Conservation (phyloP, 2,888 invertebrate species). For the Ophion ventricosus region DNA sequence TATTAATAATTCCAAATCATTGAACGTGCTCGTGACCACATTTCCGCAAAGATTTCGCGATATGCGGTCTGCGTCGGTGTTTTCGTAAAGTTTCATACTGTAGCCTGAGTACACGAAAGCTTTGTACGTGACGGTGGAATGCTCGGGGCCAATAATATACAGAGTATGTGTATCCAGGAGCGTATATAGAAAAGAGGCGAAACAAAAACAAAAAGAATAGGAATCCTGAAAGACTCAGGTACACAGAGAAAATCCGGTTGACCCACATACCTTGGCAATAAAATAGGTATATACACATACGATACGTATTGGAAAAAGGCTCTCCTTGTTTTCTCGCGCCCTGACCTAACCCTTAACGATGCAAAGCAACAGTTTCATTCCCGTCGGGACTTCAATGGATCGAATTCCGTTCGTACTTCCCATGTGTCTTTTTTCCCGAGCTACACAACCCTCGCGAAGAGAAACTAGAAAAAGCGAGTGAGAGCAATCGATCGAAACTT, state of each 20-base stretch:
- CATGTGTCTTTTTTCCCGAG: not conserved
- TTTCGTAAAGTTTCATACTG: constrained; percentile 43
- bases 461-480: not conserved
- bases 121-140: constrained; percentile 49
- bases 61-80: constrained; percentile 6
- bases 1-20: constrained; percentile 39
- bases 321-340: constrained; percentile 21
- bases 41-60: constrained; percentile 61
- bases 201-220: constrained; percentile 43
- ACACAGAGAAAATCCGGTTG: constrained; percentile 72
- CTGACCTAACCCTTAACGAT: constrained; percentile 23
- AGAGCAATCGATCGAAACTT: not conserved
- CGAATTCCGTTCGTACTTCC: not conserved
- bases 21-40: constrained; percentile 42
- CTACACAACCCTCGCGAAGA: not conserved
- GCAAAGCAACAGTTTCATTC: not conserved
- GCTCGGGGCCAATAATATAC: constrained; percentile 49
- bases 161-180: constrained; percentile 4
- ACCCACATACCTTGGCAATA: constrained; percentile 68
- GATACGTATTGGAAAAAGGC: constrained; percentile 14
- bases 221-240: constrained; percentile 70
- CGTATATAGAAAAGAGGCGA: constrained; percentile 28
- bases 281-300: constrained; percentile 30
- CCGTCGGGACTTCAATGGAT: not conserved
- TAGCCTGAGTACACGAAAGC: constrained; percentile 43